These are phyloP conservation scores for Oscheius onirici DNA, from an alignment of 2,888 invertebrate genomes.

Conservation along the genomic window DNA sequence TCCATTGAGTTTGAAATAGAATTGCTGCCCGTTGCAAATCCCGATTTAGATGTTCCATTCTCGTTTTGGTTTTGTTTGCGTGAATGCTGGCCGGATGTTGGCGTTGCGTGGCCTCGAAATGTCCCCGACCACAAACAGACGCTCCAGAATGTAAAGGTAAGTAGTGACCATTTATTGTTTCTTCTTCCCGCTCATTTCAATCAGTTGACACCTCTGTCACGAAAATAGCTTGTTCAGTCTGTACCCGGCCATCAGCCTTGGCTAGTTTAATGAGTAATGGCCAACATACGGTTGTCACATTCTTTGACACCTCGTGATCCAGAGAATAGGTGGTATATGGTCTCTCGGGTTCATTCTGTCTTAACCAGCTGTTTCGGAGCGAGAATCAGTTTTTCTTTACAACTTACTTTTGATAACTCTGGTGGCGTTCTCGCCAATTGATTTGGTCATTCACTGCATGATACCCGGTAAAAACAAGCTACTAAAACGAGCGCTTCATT, in stretches of 20 bases:
- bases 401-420: background rate
- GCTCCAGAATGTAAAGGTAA: constrained; percentile 20
- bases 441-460: background rate
- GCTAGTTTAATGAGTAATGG: constrained; percentile 26
- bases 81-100: constrained; percentile 29
- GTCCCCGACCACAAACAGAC: constrained; percentile 22
- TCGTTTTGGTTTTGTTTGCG: constrained; percentile 22
- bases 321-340: background rate
- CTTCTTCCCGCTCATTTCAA: background rate
- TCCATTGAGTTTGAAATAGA: too few species aligned
- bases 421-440: background rate
- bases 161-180: background rate
- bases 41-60: constrained; percentile 10
- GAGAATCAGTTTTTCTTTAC: constrained; percentile 4
- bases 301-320: background rate
- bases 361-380: background rate
- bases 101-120: constrained; percentile 26
- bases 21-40: background rate
- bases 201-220: constrained; percentile 16
- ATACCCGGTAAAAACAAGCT: constrained; percentile 8
- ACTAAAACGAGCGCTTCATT: constrained; percentile 16
- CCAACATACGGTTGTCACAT: constrained; percentile 17
- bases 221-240: constrained; percentile 14
- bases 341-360: background rate
- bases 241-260: constrained; percentile 4